These are phyloP conservation scores for Yponomeuta evonymella DNA, from an alignment of 2,888 invertebrate species.

Conservation along the genomic window DNA sequence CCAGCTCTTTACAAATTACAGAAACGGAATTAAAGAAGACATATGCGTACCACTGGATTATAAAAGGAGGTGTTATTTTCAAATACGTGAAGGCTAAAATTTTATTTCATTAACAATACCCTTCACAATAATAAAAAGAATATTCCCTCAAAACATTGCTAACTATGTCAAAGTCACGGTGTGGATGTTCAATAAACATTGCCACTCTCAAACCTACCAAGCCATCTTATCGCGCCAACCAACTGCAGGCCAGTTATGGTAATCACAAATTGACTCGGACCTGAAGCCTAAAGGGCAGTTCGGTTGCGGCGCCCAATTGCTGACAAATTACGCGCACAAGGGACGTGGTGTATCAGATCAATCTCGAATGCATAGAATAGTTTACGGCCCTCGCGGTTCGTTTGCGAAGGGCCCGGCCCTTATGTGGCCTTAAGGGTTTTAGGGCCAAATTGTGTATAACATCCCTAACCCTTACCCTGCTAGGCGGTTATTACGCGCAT, in stretches of 20 bases:
- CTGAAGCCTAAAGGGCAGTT: slow-evolving; percentile 3
- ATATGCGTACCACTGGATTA: too few relatives aligned
- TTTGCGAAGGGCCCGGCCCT: slow-evolving; percentile 3
- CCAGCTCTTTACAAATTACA: too few relatives aligned
- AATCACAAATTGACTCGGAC: neutral
- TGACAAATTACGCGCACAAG: slow-evolving; percentile 7
- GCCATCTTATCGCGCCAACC: neutral
- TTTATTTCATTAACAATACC: too few relatives aligned
- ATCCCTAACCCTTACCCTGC: neutral
- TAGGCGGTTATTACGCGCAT: neutral
- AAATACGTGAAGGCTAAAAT: too few relatives aligned
- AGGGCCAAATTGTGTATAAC: neutral
- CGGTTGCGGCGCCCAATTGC: neutral
- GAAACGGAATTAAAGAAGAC: too few relatives aligned
- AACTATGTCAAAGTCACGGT: too few relatives aligned
- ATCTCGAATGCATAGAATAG: slow-evolving; percentile 65
- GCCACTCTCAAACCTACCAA: too few relatives aligned
- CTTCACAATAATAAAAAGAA: too few relatives aligned
- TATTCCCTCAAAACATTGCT: too few relatives aligned
- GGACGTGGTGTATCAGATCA: slow-evolving; percentile 40
- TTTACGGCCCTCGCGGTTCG: slow-evolving; percentile 35
- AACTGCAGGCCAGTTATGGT: neutral
- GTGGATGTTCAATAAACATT: too few relatives aligned
- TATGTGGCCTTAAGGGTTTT: neutral
- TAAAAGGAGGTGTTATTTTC: too few relatives aligned